Conservation (phyloP, 23 tunicate species). For the Pegea sp. region DNA sequence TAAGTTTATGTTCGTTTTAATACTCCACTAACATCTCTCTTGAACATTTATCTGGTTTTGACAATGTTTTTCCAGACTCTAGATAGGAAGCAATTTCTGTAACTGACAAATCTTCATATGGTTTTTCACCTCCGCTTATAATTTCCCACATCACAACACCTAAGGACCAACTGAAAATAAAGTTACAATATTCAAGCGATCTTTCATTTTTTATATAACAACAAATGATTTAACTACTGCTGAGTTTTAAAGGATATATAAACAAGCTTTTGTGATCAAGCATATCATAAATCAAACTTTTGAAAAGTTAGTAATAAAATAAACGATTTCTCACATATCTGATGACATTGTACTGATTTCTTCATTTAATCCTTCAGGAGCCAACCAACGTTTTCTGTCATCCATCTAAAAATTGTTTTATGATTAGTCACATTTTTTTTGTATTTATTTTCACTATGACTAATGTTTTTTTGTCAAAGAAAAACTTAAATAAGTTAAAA, state of each 20-base stretch:
- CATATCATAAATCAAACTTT: background rate
- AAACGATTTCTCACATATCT: background rate
- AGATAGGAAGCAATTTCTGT: constrained; percentile 8
- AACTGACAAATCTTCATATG: constrained; percentile 22
- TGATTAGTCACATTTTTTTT: too few species aligned
- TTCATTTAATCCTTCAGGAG: background rate
- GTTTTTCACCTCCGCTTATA: constrained; percentile 32
- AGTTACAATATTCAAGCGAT: too few species aligned
- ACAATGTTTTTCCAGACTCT: constrained; percentile 7
- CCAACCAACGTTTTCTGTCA: constrained; percentile 2
- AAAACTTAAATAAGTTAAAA: background rate
- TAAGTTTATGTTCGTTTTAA: too few species aligned
- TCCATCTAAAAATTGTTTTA: too few species aligned
- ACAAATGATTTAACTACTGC: too few species aligned
- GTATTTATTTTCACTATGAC: too few species aligned
- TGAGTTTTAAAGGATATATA: too few species aligned
- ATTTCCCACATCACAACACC: constrained; percentile 88
- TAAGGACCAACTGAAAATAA: too few species aligned
- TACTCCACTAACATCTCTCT: constrained; percentile 42
- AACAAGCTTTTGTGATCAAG: too few species aligned
- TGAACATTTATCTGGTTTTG: constrained; percentile 39
- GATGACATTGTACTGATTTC: background rate
- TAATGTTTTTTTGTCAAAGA: background rate
- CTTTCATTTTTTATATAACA: too few species aligned
- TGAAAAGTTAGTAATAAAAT: background rate